These are phyloP conservation scores for Tragelaphus oryx DNA, from an alignment of 2,797 vertebrate species.

Conservation along the genomic window DNA sequence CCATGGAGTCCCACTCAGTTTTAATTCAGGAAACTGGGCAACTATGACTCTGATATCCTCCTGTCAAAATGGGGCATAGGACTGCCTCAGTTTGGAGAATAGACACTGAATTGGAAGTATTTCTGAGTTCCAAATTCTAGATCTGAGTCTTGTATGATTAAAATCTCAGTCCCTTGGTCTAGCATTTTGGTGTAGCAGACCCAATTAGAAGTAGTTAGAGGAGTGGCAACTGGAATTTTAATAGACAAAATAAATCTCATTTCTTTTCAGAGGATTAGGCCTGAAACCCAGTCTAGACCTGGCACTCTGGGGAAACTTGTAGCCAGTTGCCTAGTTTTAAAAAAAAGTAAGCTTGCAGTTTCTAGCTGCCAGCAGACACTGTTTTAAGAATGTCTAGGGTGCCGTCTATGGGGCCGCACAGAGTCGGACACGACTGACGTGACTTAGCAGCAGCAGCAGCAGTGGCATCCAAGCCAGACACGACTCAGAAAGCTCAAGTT, in stretches of 20 bases:
- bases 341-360: neutral
- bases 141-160: neutral
- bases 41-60: neutral
- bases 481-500: neutral
- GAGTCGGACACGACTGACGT: too few species aligned
- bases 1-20: neutral
- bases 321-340: neutral
- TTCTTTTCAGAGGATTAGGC: neutral
- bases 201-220: neutral
- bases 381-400: neutral
- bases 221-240: neutral
- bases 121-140: neutral
- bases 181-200: neutral
- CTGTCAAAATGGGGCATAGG: neutral
- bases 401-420: too few species aligned
- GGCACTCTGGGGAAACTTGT: neutral
- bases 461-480: neutral
- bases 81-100: neutral
- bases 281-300: neutral
- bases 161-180: neutral
- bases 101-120: neutral
- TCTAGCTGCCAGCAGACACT: neutral
- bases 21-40: neutral
- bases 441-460: too few species aligned
- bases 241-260: neutral